Evolutionary conservation across 2,888 invertebrate species (phyloP), one percentile per base, ranked within the genome.

Genomic region (Standfussiana lucernea): DNA sequence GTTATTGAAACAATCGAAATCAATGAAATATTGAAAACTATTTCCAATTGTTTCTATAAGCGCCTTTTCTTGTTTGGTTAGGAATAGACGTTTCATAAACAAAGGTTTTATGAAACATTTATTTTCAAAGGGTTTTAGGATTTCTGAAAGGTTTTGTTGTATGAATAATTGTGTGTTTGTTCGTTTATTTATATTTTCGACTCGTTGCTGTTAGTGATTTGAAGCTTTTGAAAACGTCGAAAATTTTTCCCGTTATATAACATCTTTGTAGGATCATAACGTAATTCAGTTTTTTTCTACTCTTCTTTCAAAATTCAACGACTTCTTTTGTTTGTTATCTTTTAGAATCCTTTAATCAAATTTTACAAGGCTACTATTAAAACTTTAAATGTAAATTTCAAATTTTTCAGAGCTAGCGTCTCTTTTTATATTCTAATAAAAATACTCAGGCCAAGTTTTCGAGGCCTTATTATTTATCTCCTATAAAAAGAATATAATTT

Each of bases 21-120:
- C 86, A 87, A 90, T 93, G 92, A 93, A 93, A 93, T 93, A 93
- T 93, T 92, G 92, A 89, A 91, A 89, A 89, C 87, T 87, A 85
- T 76, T 84, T 85, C 71, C 86, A 88, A 88, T 88, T 84, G 88
- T 86, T 90, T 82, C 82, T 64, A 78, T 83, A 86, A 90, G 85
- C 82, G 82, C 71, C 35, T 79, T 79, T 81, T 84, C 80, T 85
- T 88, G 85, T 87, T 86, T 72, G 62, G 75, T 71, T 81, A 78
- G 81, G 87, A 87, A 87, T 88, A 75, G 53, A 80, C 82, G 71
- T 82, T 80, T 66, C 59, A 69, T 77, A 67, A 72, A 72, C 37
- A 80, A 75, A 62, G 50, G 42, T 73, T 71, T 72, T 61, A 24
- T 32, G n/a, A 67, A 72, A 64, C 64, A 11, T 59, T 59, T 64